phyloP scores from a whole-genome alignment of 2,797 vertebrate species.

The Tiaroga cobitis region DNA sequence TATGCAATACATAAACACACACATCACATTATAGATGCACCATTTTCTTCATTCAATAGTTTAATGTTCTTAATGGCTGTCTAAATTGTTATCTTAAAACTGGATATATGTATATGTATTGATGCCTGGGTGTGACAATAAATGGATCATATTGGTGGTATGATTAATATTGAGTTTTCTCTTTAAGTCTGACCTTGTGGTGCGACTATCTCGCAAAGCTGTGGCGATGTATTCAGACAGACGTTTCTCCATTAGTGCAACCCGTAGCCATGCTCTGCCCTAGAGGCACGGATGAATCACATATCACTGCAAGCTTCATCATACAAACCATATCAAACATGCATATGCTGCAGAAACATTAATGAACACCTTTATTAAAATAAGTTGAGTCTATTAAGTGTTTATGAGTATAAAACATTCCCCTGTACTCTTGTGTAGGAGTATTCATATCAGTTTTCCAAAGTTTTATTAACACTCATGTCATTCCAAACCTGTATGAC shows the following conservation, averaged over 20 bases:
- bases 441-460: neutral
- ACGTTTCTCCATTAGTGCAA: constrained; percentile 89
- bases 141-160: neutral
- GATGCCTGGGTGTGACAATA: neutral
- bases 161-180: constrained; percentile 12
- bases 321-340: constrained; percentile 1
- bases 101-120: neutral
- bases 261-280: constrained; percentile 88
- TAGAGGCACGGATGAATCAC: constrained; percentile 56
- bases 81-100: neutral
- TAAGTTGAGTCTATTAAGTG: neutral
- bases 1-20: constrained; percentile 17
- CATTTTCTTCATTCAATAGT: neutral
- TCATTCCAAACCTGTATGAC: neutral
- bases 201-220: constrained; percentile 83
- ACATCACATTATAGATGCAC: neutral
- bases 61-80: neutral
- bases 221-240: constrained; percentile 88
- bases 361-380: neutral
- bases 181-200: constrained; percentile 78
- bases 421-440: neutral
- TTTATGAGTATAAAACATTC: neutral
- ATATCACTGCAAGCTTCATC: neutral
- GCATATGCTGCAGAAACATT: neutral
- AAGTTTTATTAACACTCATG: neutral